Percentiles rank a stretch among this genome's conserved stretches.
Conservation (phyloP, 2,888 invertebrate genomes). For the Parnassius smintheus region DNA sequence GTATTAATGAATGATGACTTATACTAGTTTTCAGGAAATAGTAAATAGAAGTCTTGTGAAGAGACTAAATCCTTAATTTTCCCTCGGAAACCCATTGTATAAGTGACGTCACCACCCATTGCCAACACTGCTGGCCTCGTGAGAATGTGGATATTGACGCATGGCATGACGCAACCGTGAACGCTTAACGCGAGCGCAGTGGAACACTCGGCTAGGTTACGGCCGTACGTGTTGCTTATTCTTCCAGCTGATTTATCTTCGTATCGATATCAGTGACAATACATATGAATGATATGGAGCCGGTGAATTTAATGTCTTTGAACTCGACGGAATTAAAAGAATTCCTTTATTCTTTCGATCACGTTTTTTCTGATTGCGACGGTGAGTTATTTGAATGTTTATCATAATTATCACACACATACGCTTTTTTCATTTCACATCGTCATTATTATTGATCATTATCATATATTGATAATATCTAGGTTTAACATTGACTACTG, state of each 20-base stretch:
- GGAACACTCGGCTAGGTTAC: slow-evolving; percentile 45
- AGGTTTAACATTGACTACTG: no score
- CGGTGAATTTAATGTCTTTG: slow-evolving; percentile 66
- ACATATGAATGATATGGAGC: slow-evolving; percentile 34
- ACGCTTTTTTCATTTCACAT: no score
- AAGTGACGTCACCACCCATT: slow-evolving; percentile 31
- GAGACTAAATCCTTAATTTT: slow-evolving; percentile 9
- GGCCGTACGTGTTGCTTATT: slow-evolving; percentile 50
- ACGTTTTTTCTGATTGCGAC: slow-evolving; percentile 89
- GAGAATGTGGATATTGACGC: slow-evolving; percentile 43
- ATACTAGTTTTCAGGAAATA: background rate
- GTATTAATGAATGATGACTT: background rate
- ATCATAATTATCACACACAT: no score
- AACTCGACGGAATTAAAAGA: slow-evolving; percentile 64
- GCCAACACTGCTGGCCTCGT: slow-evolving; percentile 38
- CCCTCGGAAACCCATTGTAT: slow-evolving; percentile 24
- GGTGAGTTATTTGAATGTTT: slow-evolving; percentile 70
- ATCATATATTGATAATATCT: no score
- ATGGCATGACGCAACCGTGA: slow-evolving; percentile 49
- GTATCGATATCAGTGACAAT: slow-evolving; percentile 29
- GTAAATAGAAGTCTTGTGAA: background rate
- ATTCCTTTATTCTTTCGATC: slow-evolving; percentile 84
- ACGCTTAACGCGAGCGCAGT: slow-evolving; percentile 63
- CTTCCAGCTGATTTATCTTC: slow-evolving; percentile 16
- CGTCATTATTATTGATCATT: no score